These are phyloP conservation scores for Sericinus montela DNA, from an alignment of 2,888 invertebrate genomes.

Conservation along the genomic window DNA sequence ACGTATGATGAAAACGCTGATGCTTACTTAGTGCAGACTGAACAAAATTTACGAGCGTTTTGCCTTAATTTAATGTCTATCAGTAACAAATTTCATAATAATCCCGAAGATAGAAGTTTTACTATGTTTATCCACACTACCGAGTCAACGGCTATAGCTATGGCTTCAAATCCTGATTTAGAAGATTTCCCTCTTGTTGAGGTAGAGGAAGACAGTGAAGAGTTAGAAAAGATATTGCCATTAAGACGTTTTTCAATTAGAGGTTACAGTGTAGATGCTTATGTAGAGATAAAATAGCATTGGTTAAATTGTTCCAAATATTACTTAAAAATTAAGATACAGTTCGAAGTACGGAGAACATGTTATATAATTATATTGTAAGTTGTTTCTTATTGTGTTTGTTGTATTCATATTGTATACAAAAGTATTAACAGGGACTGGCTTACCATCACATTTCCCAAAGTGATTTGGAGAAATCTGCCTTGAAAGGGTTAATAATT, in stretches of 20 bases:
- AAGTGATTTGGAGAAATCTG: no score
- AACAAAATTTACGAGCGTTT: conserved; percentile 80
- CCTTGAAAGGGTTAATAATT: no score
- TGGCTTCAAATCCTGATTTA: conserved; percentile 74
- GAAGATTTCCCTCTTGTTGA: conserved; percentile 67
- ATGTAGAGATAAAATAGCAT: conserved; percentile 42
- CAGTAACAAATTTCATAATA: conserved; percentile 60
- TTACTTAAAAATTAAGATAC: no score
- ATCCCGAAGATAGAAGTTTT: conserved; percentile 79
- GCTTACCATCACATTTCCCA: no score
- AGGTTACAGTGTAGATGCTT: conserved; percentile 50
- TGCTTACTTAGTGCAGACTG: conserved; percentile 80
- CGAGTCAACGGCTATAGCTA: conserved; percentile 76
- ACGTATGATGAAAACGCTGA: conserved; percentile 62
- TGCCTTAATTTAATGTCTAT: conserved; percentile 78
- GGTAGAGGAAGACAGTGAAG: conserved; percentile 36
- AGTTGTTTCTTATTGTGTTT: no score
- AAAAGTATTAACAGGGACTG: no score
- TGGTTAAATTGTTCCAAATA: no score
- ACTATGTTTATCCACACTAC: conserved; percentile 80
- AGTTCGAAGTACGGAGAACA: no score
- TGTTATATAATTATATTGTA: no score
- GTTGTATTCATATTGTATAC: no score
- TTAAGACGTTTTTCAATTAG: conserved; percentile 52
- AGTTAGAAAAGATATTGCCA: conserved; percentile 48